These are phyloP conservation scores for Pissodes strobi DNA, from an alignment of 1,140 invertebrate species.

Conservation along the genomic window DNA sequence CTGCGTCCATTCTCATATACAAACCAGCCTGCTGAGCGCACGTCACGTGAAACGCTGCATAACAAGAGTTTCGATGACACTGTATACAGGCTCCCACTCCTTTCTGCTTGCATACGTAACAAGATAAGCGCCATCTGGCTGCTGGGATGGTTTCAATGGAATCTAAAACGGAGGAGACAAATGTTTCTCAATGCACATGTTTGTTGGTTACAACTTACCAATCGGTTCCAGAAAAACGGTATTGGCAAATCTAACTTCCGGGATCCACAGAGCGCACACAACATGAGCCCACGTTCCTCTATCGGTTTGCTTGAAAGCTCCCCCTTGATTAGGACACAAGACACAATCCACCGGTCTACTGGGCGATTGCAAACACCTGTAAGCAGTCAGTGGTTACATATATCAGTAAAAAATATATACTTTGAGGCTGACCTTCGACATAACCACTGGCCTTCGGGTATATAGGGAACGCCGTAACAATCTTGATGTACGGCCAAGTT, in stretches of 20 bases:
- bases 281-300: slow-evolving; percentile 97
- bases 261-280: slow-evolving; percentile 98
- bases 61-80: slow-evolving; percentile 95
- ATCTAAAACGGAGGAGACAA: slow-evolving; percentile 62
- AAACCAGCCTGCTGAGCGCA: slow-evolving; percentile 96
- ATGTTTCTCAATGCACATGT: background rate
- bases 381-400: no score
- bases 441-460: slow-evolving; percentile 98
- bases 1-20: slow-evolving; percentile 95
- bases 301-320: slow-evolving; percentile 98
- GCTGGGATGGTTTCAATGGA: slow-evolving; percentile 94
- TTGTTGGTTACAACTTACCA: slow-evolving; percentile 46
- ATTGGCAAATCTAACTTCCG: slow-evolving; percentile 97
- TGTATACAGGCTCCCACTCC: slow-evolving; percentile 96
- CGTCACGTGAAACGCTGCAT: slow-evolving; percentile 97
- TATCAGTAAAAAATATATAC: no score
- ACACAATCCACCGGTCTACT: slow-evolving; percentile 95
- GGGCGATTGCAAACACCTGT: slow-evolving; percentile 88
- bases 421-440: slow-evolving; percentile 69
- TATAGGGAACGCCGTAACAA: slow-evolving; percentile 98
- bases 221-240: slow-evolving; percentile 97
- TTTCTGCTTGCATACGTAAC: slow-evolving; percentile 95
- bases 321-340: slow-evolving; percentile 96
- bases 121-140: slow-evolving; percentile 92
- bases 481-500: slow-evolving; percentile 99